Evolutionary conservation across 1,140 invertebrate species (phyloP), one percentile per base, ranked within the genome.

Genomic region (Atopsyche davidsoni): DNA sequence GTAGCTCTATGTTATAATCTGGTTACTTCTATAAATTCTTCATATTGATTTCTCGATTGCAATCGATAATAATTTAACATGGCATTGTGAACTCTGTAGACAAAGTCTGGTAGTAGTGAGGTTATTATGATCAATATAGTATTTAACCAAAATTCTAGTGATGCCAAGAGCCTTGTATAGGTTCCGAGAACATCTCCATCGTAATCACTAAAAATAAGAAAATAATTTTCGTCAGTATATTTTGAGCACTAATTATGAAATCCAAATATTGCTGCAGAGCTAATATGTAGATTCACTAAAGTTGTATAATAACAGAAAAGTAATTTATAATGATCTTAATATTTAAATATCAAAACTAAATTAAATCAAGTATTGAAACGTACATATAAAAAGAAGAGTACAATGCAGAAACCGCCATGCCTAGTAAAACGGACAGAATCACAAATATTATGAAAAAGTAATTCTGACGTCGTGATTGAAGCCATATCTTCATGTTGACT

Each of bases 401-500:
- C 4, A 76, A 31, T 6, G 78, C 58, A 9, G 79, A 75, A 35
- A 79, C 68, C n/a, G 60, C 38, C 2, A 83, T 61, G 58, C 83
- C 86, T 7, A 68, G 59, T 1, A 83, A 19, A 55, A 84, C 67
- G 0, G 85, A 83, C 13, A 80, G 55, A 3, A 79, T 9, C 2
- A 81, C 61, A 16, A 78, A 75, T 0, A 68, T 46, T 9, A 84
- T 65, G 53, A 84, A 80, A 21, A 78, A 66, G 40, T 70, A 54
- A 1, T 78, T 83, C 59, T 84, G 79, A 63, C 82, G 85, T 40
- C 75, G 76, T 21, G 82, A 79, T 50, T 80, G 73, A 16, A 88
- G 60, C 59, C 79, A 75, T 52, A 86, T 61, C 76, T 85, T 77
- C 2, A 78, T 58, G 56, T 70, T 77, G 7, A 70, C 72, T 1